Base-by-base conservation (phyloP, 2,888 invertebrate species). In the Carterocephalus palaemon region DNA sequence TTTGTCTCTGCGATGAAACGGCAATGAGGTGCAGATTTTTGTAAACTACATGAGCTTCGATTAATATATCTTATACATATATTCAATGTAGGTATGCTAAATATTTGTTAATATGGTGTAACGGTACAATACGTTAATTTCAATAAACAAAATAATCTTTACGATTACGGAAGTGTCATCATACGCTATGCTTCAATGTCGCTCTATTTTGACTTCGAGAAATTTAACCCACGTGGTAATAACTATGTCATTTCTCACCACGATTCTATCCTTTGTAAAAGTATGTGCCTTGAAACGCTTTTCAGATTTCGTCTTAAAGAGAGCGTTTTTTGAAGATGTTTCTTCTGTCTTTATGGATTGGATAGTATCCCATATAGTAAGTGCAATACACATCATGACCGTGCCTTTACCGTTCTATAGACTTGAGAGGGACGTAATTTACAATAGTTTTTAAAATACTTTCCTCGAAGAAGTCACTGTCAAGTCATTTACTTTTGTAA, bases 391-490 rank as follows among this genome's bases (percentile, higher is more conserved):
- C 85, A 86, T 86, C 85, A 85, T 82, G 68, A 85, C 83, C 85
- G 85, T 86, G 86, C 86, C 86, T 85, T 86, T 78, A 83, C 85
- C 78, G 78, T 83, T 84, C 82, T 84, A 83, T 82, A 86, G 85
- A 86, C 85, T 85, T 76, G 82, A 79, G 76, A 78, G 85, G 85
- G 85, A 86, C 85, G 85, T 85, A 86, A 86, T 83, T 84, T 81
- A 79, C 85, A 82, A 84, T 85, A 84, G 81, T 75, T 73, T 81
- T 79, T 69, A 73, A 71, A 78, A 73, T 70, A 70, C 76, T 76
- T 75, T 70, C 73, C 75, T 70, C 68, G 53, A 56, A 61, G 64
- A 68, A 67, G 62, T 64, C 61, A 71, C 71, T 64, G 64, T 70
- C 74, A 74, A 64, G 70, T 63, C 59, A 73, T 80, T 79, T 75